Conservation (phyloP, 2,113 vertebrate genomes). For the Grus americana region DNA sequence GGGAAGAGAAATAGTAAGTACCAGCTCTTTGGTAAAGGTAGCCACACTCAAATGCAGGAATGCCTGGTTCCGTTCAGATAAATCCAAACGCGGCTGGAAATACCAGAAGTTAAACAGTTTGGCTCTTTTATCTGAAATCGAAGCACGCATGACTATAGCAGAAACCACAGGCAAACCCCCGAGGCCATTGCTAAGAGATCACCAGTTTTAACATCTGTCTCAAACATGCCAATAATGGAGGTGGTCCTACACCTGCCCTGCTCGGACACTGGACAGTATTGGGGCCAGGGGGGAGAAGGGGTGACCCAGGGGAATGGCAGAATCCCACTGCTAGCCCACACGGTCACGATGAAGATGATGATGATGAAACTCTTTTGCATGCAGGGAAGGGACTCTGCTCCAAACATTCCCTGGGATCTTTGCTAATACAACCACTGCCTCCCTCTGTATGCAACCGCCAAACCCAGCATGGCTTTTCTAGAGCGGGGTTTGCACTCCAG, state of each 20-base stretch:
- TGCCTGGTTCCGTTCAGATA: constrained; percentile 64
- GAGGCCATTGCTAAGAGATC: constrained; percentile 35
- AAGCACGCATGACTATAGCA: constrained; percentile 63
- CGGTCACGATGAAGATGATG: constrained; percentile 31
- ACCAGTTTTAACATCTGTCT: constrained; percentile 67
- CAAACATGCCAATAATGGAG: constrained; percentile 45
- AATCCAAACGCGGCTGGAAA: constrained; percentile 70
- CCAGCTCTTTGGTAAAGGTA: background rate
- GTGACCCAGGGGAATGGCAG: constrained; percentile 35
- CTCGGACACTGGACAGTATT: background rate
- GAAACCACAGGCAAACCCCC: constrained; percentile 43
- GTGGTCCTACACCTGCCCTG: background rate
- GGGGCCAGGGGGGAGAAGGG: background rate
- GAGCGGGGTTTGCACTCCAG: background rate
- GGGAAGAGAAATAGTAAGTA: constrained; percentile 53
- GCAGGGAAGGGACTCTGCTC: constrained; percentile 25
- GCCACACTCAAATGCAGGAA: constrained; percentile 56
- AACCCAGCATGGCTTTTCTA: background rate
- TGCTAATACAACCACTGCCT: background rate
- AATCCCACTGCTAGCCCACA: constrained; percentile 40
- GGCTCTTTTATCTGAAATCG: constrained; percentile 67
- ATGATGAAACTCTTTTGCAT: constrained; percentile 36
- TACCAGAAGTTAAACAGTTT: constrained; percentile 67
- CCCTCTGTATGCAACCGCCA: background rate
- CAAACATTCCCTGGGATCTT: background rate